Evolutionary conservation across 2,113 vertebrate genomes (phyloP).

Genomic region (Lontra canadensis): DNA sequence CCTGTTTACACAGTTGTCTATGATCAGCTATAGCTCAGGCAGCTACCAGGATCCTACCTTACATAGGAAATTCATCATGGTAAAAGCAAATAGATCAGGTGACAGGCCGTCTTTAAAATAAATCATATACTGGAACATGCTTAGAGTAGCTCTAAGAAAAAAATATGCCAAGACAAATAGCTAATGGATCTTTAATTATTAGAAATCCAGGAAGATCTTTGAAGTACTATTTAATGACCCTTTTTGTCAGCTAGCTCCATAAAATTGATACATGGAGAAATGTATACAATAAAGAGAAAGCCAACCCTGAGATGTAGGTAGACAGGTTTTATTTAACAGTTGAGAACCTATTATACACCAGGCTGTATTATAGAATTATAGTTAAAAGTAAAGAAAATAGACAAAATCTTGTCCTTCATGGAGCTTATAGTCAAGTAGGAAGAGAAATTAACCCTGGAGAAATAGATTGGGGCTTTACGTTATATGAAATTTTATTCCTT

Average conservation of each 20-base stretch:
- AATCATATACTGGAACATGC: not conserved
- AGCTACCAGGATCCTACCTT: not conserved
- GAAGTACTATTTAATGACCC: not conserved
- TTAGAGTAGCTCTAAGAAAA: not conserved
- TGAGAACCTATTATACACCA: not conserved
- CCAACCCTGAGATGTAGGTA: not conserved
- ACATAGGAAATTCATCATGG: not conserved
- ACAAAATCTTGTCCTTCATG: not conserved
- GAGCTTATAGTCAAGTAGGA: not conserved
- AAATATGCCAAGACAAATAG: not conserved
- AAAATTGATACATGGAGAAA: not conserved
- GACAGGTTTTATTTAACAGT: not conserved
- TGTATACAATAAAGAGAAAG: not conserved
- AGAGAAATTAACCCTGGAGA: not conserved
- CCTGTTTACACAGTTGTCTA: not conserved
- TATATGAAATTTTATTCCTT: not conserved
- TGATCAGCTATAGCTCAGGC: not conserved
- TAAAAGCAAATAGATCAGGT: not conserved
- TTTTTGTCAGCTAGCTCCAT: not conserved
- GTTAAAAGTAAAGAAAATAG: not conserved
- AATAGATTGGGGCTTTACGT: not conserved
- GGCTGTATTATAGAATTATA: not conserved
- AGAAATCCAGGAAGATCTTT: not conserved
- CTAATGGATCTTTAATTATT: not conserved
- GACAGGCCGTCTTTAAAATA: not conserved